A percentile compares a stretch with the other conserved stretches of the same genome.
Conservation (phyloP, 2,888 invertebrate species). For the Matsumyia berberina region DNA sequence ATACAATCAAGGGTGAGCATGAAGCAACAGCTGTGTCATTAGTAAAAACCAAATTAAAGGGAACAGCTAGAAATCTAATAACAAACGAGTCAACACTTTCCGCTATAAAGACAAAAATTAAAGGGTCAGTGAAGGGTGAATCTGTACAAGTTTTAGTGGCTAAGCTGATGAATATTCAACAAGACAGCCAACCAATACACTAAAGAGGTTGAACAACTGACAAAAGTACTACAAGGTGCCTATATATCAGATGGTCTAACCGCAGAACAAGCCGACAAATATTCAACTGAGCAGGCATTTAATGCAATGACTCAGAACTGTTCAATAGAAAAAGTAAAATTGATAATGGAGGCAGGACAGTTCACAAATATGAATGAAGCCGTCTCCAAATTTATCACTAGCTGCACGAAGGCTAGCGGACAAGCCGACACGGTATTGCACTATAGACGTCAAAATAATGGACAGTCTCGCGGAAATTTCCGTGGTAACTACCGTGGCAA, state of each 20-base stretch:
- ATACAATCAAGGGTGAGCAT: slow-evolving; percentile 19
- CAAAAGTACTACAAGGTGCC: neutral
- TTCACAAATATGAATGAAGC: too few relatives aligned
- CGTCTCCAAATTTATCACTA: too few relatives aligned
- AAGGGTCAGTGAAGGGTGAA: too few relatives aligned
- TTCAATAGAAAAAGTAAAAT: slow-evolving; percentile 34
- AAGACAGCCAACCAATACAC: too few relatives aligned
- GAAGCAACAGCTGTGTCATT: slow-evolving; percentile 12
- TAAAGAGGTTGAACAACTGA: neutral
- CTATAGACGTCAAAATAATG: too few relatives aligned
- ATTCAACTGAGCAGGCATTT: neutral
- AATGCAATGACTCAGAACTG: slow-evolving; percentile 40
- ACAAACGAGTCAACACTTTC: neutral
- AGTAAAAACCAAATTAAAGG: slow-evolving; percentile 19
- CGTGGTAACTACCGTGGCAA: too few relatives aligned
- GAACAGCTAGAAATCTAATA: neutral
- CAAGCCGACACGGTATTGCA: too few relatives aligned
- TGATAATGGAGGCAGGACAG: slow-evolving; percentile 28
- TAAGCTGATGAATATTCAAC: too few relatives aligned
- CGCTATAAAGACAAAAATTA: too few relatives aligned
- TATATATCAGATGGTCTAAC: slow-evolving; percentile 10
- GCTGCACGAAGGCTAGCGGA: too few relatives aligned
- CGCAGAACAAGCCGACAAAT: neutral
- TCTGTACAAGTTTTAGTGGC: too few relatives aligned
- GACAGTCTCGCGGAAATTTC: too few relatives aligned